Evolutionary conservation across 1,140 invertebrate genomes (phyloP).

Genomic region (Pachypsylla venusta): DNA sequence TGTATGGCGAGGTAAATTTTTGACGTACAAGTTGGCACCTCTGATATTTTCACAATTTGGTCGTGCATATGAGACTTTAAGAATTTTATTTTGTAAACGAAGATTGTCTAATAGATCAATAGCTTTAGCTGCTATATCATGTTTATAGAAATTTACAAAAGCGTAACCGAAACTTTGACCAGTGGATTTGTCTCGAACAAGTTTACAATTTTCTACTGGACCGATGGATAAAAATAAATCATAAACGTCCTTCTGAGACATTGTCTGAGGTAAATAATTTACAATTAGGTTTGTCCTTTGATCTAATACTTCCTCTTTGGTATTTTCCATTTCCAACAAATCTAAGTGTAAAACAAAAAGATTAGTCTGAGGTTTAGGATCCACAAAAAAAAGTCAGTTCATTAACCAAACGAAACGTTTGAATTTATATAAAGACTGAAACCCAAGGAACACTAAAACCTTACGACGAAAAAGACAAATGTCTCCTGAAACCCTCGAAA

Average conservation of each 20-base stretch:
- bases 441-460: too few species aligned
- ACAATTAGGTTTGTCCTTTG: constrained; percentile 76
- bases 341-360: too few species aligned
- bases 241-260: constrained; percentile 80
- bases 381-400: too few species aligned
- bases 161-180: constrained; percentile 81
- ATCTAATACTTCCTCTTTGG: too few species aligned
- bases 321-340: too few species aligned
- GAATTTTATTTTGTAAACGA: constrained; percentile 74
- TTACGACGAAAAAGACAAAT: too few species aligned
- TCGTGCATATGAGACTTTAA: constrained; percentile 80
- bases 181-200: constrained; percentile 79
- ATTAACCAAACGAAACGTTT: too few species aligned
- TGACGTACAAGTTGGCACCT: constrained; percentile 79
- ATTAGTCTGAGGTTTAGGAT: too few species aligned
- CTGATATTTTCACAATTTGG: constrained; percentile 79
- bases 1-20: constrained; percentile 70
- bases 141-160: constrained; percentile 72
- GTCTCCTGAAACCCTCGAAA: too few species aligned
- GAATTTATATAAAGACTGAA: too few species aligned
- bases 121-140: constrained; percentile 72
- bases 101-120: constrained; percentile 73
- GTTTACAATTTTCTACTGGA: constrained; percentile 78
- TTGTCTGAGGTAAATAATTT: constrained; percentile 82
- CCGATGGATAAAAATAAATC: constrained; percentile 73